Conservation (phyloP, 2,888 invertebrate species). For the Parelbella ahira region DNA sequence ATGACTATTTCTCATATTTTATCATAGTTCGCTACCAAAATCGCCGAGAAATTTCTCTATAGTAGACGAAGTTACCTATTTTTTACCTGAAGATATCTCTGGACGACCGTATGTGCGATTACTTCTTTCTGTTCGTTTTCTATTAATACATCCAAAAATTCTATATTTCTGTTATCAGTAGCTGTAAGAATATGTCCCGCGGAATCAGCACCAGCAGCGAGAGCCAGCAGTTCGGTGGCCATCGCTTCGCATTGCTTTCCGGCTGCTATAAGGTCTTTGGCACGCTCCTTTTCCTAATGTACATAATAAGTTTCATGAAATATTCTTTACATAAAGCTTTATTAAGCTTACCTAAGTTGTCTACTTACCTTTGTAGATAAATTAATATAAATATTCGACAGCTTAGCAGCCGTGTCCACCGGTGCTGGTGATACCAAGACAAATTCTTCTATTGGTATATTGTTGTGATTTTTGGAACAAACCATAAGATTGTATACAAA, state of each 20-base stretch:
- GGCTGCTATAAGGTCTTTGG: conserved; percentile 96
- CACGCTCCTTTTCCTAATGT: conserved; percentile 95
- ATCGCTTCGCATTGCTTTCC: conserved; percentile 98
- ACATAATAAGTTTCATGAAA: neutral
- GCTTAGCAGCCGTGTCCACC: conserved; percentile 98
- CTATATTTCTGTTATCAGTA: conserved; percentile 95
- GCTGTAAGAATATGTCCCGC: conserved; percentile 97
- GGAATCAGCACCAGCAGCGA: conserved; percentile 96
- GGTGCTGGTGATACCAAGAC: conserved; percentile 99
- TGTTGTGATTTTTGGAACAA: conserved; percentile 96
- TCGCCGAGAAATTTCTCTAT: conserved; percentile 22
- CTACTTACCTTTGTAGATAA: conserved; percentile 88
- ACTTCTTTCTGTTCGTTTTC: conserved; percentile 99
- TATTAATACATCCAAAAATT: conserved; percentile 97
- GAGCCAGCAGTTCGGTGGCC: conserved; percentile 96
- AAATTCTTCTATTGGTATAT: conserved; percentile 98
- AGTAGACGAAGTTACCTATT: conserved; percentile 74
- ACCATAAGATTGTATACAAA: conserved; percentile 99
- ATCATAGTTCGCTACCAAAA: conserved; percentile 1
- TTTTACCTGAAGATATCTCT: conserved; percentile 95
- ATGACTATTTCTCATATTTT: no score
- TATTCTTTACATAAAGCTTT: no score
- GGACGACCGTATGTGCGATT: conserved; percentile 98
- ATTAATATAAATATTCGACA: conserved; percentile 94
- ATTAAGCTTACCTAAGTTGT: no score